Conservation (phyloP, 2,888 invertebrate species). For the Eupeodes luniger region DNA sequence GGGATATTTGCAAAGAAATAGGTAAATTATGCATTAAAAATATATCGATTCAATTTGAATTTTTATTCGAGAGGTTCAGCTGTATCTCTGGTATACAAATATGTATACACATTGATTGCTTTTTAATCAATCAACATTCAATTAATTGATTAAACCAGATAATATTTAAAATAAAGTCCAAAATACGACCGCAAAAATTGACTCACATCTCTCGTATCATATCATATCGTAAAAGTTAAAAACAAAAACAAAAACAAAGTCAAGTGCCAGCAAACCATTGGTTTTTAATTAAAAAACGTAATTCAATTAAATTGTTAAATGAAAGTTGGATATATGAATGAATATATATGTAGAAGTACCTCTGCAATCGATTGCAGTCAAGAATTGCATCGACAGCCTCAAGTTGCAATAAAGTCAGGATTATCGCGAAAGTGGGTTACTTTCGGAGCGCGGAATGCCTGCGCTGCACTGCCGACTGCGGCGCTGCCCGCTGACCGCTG, state of each 20-base stretch:
- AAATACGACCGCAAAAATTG: constrained; percentile 8
- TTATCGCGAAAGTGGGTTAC: constrained; percentile 65
- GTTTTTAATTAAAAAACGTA: constrained; percentile 43
- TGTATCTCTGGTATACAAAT: too few species aligned
- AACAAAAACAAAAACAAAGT: not conserved
- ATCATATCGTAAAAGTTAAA: constrained; percentile 1
- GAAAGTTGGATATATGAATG: constrained; percentile 16
- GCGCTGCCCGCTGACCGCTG: not conserved
- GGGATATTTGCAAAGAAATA: too few species aligned
- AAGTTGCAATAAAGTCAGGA: constrained; percentile 23
- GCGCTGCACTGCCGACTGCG: too few species aligned
- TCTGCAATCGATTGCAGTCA: constrained; percentile 41
- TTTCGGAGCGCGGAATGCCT: constrained; percentile 40
- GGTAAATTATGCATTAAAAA: too few species aligned
- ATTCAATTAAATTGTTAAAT: constrained; percentile 41
- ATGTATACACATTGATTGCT: too few species aligned
- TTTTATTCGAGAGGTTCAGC: too few species aligned
- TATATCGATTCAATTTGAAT: too few species aligned
- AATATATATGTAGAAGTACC: not conserved
- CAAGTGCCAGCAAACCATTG: constrained; percentile 27
- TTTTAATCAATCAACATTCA: constrained; percentile 5
- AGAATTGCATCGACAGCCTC: constrained; percentile 39
- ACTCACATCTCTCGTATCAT: not conserved
- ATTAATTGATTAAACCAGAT: constrained; percentile 11
- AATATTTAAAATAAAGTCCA: constrained; percentile 5